Percentiles rank a stretch among this genome's conserved stretches.
Conservation (phyloP, 2,888 invertebrate genomes). For the Dastarcus helophoroides region DNA sequence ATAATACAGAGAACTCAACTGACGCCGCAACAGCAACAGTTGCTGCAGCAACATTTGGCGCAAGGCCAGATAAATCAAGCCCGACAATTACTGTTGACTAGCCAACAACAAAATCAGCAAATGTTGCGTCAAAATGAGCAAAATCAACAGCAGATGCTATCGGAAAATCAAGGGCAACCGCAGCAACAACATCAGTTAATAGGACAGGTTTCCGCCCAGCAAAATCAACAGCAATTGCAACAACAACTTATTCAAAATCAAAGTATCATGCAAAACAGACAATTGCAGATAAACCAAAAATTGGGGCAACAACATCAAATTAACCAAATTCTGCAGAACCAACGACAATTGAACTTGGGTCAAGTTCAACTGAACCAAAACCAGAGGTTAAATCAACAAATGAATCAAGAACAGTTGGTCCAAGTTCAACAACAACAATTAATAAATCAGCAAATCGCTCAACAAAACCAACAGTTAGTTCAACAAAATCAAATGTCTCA, state of each 20-base stretch:
- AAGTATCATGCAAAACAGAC: conserved; percentile 21
- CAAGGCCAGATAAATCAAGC: conserved; percentile 23
- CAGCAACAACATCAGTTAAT: conserved; percentile 26
- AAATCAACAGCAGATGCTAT: conserved; percentile 18
- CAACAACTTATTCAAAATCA: conserved; percentile 23
- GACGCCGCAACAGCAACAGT: conserved; percentile 22
- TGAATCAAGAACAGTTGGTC: conserved; percentile 7
- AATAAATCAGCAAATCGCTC: conserved; percentile 2
- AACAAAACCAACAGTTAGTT: conserved; percentile 32
- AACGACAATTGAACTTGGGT: conserved; percentile 21
- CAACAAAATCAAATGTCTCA: conserved; percentile 35
- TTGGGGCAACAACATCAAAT: conserved; percentile 40
- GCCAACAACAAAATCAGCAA: conserved; percentile 19
- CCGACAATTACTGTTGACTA: conserved; percentile 15
- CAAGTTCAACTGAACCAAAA: conserved; percentile 12
- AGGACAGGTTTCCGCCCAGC: conserved; percentile 17
- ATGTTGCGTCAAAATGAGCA: conserved; percentile 15
- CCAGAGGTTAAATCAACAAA: conserved; percentile 11
- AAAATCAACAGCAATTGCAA: conserved; percentile 19
- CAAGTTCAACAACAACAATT: background rate
- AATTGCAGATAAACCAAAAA: conserved; percentile 20
- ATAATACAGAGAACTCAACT: conserved; percentile 14
- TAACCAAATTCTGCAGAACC: conserved; percentile 40
- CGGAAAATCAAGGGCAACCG: conserved; percentile 21
- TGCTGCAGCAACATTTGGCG: conserved; percentile 24